Evolutionary conservation across 2,888 invertebrate genomes (phyloP), one percentile per base, ranked within the genome.

Genomic region (Temnothorax ravouxi): DNA sequence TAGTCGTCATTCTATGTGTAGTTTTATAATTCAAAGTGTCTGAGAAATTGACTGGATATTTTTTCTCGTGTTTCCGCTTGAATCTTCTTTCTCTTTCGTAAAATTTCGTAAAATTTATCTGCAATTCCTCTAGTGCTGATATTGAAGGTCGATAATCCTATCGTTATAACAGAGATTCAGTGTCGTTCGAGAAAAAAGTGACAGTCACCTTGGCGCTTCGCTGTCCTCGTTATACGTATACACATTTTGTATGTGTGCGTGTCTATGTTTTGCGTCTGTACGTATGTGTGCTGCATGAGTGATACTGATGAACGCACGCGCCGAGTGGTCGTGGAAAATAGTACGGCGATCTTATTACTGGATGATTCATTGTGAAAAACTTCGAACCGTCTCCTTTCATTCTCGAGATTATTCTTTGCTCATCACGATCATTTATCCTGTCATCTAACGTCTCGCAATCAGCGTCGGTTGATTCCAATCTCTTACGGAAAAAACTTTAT

Each of bases 181-280:
- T 84, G 88, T 86, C 86, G 84, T 76, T 86, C 56, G 83, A 86
- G 86, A 89, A 89, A 34, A 89, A 89, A 90, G 89, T 90, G 89
- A 90, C 89, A 90, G 89, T 90, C 89, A 90, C 89, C 90, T 89
- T 89, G 90, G 83, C 47, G 44, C 79, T 79, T 59, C 74, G 74
- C 44, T 47, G 79, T 72, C 59, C 79, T 56, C 79, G 81, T 81
- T 83, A 29, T 38, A 15, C 38, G 29, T 47, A 3, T n/a, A n/a
- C n/a, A n/a, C 25, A 15, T 50, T 29, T 29, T 25, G 29, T 8
- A 9, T 52, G 21, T 21, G 47, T 29, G 29, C 2, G 6, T 11
- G 1, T 15, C 5, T 21, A n/a, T 47, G 71, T 44, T n/a, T 0
- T 44, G 13, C 11, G 38, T 3, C 2, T 52, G 18, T 15, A 25